A percentile compares a stretch with the other conserved stretches of the same genome.
Conservation (phyloP, 2,888 invertebrate species). For the Mystacides longicornis region DNA sequence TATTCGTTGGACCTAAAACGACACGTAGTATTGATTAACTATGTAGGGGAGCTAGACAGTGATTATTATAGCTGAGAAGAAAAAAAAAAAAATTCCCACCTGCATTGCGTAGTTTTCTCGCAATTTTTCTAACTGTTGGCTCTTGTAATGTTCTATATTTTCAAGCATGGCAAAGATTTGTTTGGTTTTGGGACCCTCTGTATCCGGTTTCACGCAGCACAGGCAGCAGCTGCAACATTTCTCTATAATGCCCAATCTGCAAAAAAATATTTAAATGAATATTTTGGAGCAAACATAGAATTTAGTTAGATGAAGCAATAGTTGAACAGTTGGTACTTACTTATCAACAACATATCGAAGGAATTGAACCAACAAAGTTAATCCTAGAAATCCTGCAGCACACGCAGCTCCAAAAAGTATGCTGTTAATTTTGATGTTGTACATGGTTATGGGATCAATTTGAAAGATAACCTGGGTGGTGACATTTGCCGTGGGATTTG, state of each 20-base stretch:
- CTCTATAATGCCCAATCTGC: constrained; percentile 62
- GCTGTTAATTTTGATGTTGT: constrained; percentile 76
- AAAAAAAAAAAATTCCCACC: constrained; percentile 45
- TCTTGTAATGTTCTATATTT: constrained; percentile 84
- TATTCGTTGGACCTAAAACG: constrained; percentile 69
- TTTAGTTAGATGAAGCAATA: constrained; percentile 2
- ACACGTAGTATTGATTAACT: too few relatives aligned
- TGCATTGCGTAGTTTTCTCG: constrained; percentile 89
- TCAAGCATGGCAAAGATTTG: constrained; percentile 85
- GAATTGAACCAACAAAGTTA: constrained; percentile 74
- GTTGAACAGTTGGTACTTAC: constrained; percentile 44
- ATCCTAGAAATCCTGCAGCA: constrained; percentile 69
- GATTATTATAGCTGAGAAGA: too few relatives aligned
- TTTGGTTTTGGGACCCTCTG: constrained; percentile 68
- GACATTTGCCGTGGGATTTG: constrained; percentile 74
- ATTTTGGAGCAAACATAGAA: background rate
- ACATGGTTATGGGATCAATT: constrained; percentile 80
- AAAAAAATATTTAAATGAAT: constrained; percentile 31
- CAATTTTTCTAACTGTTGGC: constrained; percentile 78
- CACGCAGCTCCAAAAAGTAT: constrained; percentile 73
- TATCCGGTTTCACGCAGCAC: constrained; percentile 56
- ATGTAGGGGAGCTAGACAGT: too few relatives aligned
- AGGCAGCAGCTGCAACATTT: constrained; percentile 76
- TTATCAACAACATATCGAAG: constrained; percentile 61
- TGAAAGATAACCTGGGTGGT: constrained; percentile 69